A percentile compares a stretch with the other conserved stretches of the same genome.
phyloP scores from a whole-genome alignment of 2,888 invertebrate genomes.

The Mesorhabditis sp. region DNA sequence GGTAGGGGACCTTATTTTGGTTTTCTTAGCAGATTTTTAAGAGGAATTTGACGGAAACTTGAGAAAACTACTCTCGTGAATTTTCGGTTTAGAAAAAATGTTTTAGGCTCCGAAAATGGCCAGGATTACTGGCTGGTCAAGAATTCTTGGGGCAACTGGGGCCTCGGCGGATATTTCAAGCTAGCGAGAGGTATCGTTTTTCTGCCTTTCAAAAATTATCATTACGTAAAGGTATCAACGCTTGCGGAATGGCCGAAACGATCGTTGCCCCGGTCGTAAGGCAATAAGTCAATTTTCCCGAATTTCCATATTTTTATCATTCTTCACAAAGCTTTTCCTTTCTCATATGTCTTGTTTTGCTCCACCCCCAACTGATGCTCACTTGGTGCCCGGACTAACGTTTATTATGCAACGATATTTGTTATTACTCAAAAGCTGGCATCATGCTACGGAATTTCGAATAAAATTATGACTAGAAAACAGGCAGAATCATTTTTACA shows the following conservation, averaged over 20 bases:
- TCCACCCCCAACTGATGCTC: too few species aligned
- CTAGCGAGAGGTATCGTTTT: slow-evolving; percentile 33
- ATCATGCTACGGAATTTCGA: too few species aligned
- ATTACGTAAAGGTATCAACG: slow-evolving; percentile 18
- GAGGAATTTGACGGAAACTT: too few species aligned
- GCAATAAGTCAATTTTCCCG: slow-evolving; percentile 6
- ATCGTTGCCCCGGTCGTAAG: slow-evolving; percentile 30
- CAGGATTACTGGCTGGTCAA: slow-evolving; percentile 44
- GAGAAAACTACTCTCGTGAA: too few species aligned
- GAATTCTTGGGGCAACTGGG: slow-evolving; percentile 48
- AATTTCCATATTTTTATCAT: too few species aligned
- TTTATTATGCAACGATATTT: too few species aligned
- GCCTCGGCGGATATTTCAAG: slow-evolving; percentile 39
- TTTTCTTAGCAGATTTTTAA: too few species aligned
- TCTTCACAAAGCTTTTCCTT: too few species aligned
- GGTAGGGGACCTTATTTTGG: slow-evolving; percentile 16
- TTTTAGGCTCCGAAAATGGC: slow-evolving; percentile 17
- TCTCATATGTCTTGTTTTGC: too few species aligned
- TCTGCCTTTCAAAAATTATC: neutral
- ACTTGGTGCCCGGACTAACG: too few species aligned
- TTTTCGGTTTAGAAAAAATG: neutral
- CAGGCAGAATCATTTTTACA: neutral
- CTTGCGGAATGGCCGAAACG: slow-evolving; percentile 37
- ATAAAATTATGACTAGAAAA: neutral
- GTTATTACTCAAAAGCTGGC: too few species aligned